Percentiles rank a stretch among this genome's conserved stretches.
These are phyloP conservation scores for Drosophila subsilvestris DNA, from an alignment of 2,888 invertebrate species.

Conservation along the genomic window DNA sequence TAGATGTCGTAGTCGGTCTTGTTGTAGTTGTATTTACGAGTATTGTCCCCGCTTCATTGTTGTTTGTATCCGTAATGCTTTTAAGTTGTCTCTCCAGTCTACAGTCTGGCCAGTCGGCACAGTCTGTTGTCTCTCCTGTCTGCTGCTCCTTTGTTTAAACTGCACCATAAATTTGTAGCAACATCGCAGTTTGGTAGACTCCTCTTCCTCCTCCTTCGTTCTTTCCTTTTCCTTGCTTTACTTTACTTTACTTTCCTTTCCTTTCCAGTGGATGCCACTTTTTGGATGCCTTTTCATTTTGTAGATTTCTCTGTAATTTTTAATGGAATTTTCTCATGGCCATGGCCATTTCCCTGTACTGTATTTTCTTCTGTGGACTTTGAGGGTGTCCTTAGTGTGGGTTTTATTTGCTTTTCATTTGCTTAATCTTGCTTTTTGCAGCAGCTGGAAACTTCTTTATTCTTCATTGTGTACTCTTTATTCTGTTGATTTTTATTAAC, in stretches of 20 bases:
- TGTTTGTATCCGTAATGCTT: constrained; percentile 62
- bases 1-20: constrained; percentile 36
- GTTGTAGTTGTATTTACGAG: constrained; percentile 60
- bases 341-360: constrained; percentile 1
- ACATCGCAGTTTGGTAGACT: constrained; percentile 55
- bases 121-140: constrained; percentile 20
- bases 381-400: constrained; percentile 3
- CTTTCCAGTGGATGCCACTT: constrained; percentile 24
- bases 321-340: constrained; percentile 48
- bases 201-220: constrained; percentile 12
- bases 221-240: constrained; percentile 31
- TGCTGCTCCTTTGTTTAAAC: constrained; percentile 70
- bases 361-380: constrained; percentile 40
- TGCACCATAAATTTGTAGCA: constrained; percentile 61
- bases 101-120: too few species aligned
- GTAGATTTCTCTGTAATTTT: constrained; percentile 41
- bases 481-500: constrained; percentile 27
- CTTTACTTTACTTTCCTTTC: constrained; percentile 9
- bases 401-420: constrained; percentile 19
- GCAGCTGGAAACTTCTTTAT: constrained; percentile 29
- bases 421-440: constrained; percentile 37
- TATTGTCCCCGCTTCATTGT: constrained; percentile 62
- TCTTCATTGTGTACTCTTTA: not conserved
- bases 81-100: constrained; percentile 59
- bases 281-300: constrained; percentile 29